These are phyloP conservation scores for Criorhina ranunculi DNA, from an alignment of 2,888 invertebrate species.

Conservation along the genomic window DNA sequence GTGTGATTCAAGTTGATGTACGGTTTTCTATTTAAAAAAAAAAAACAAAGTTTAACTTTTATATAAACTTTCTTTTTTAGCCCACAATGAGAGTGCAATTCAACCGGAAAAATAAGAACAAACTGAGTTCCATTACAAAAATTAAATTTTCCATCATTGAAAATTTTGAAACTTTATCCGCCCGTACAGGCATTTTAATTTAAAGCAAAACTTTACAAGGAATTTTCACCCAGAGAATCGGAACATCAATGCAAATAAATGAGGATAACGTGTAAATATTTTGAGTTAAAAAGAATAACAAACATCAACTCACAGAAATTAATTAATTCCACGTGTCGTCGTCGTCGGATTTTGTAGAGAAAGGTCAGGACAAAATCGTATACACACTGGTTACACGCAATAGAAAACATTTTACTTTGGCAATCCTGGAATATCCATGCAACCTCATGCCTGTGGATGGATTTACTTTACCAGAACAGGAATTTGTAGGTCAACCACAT, in stretches of 20 bases:
- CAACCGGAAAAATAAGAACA: not conserved
- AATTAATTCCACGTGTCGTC: slow-evolving; percentile 42
- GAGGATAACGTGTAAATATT: slow-evolving; percentile 6
- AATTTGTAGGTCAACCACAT: slow-evolving; percentile 61
- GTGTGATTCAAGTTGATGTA: not conserved
- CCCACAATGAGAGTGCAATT: not conserved
- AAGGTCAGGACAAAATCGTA: slow-evolving; percentile 34
- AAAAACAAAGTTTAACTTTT: not conserved
- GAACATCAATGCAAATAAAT: slow-evolving; percentile 1
- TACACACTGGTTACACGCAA: not conserved
- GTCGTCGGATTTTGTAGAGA: slow-evolving; percentile 22
- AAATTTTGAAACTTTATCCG: not conserved
- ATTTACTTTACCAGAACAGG: not conserved
- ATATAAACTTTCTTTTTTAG: not conserved
- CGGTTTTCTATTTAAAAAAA: not conserved
- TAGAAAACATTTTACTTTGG: not conserved
- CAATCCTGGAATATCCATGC: too few relatives aligned
- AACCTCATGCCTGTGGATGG: too few relatives aligned
- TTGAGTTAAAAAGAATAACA: not conserved
- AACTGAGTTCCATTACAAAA: slow-evolving; percentile 15
- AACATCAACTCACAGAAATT: slow-evolving; percentile 29
- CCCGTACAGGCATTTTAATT: not conserved
- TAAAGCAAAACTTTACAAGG: too few relatives aligned
- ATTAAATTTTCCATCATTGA: not conserved
- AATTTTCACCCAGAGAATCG: not conserved